Evolutionary conservation across 35 echinoderm and acorn worm species (phyloP).

Genomic region (Stichopus chloronotus): DNA sequence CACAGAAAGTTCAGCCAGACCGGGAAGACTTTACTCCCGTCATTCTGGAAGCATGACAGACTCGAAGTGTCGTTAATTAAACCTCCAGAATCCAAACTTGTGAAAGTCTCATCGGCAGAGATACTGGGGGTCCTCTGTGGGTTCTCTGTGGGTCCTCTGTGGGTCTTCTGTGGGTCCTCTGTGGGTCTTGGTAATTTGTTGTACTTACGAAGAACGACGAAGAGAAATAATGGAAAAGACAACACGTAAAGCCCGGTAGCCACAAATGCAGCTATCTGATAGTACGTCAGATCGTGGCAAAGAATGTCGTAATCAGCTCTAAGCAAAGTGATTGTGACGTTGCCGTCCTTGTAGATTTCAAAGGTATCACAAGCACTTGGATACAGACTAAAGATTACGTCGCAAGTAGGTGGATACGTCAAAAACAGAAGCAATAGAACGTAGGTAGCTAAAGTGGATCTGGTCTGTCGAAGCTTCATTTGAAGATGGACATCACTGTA

Average conservation of each 20-base stretch:
- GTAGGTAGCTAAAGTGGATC: background rate
- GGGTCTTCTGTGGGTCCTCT: background rate
- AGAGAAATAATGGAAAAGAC: background rate
- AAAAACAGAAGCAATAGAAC: background rate
- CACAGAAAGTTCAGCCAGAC: conserved; percentile 58
- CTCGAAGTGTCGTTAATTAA: background rate
- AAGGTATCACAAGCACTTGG: background rate
- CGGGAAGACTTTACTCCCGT: background rate
- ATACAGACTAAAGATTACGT: background rate
- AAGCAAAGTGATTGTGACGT: background rate
- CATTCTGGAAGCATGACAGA: background rate
- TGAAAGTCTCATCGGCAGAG: background rate
- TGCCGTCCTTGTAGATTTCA: background rate
- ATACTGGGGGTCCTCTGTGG: background rate
- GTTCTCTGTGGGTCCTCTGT: background rate
- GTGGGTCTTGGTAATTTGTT: background rate
- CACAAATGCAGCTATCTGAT: conserved; percentile 18
- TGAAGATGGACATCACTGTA: background rate
- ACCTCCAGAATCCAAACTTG: background rate
- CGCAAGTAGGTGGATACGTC: background rate
- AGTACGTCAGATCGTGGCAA: background rate
- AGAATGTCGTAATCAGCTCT: background rate
- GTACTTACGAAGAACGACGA: background rate
- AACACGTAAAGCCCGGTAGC: background rate
- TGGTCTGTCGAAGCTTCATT: background rate